Conservation (phyloP, 2,888 invertebrate genomes). For the Lamproptera curius region DNA sequence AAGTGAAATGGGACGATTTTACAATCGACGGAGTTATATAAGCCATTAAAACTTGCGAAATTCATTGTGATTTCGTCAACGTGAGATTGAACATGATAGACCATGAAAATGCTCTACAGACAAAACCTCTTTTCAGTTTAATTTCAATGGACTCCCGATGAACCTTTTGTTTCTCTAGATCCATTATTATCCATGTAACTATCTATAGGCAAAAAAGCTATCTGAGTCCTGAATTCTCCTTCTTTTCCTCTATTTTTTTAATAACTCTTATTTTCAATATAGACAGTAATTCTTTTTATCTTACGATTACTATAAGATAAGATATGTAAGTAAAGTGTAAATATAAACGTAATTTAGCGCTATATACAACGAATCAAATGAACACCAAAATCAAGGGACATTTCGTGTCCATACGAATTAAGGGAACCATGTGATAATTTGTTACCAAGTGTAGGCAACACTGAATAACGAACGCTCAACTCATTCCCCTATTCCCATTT, state of each 20-base stretch:
- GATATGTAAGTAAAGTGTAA: background rate
- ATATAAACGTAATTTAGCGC: conserved; percentile 5
- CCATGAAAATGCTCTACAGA: conserved; percentile 35
- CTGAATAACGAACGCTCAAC: background rate
- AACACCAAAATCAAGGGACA: no score
- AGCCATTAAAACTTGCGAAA: no score
- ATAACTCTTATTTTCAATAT: background rate
- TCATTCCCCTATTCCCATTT: conserved; percentile 5
- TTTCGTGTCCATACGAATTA: no score
- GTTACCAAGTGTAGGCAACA: no score
- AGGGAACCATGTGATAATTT: no score
- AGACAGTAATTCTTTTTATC: background rate
- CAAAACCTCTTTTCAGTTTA: conserved; percentile 33
- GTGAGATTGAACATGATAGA: conserved; percentile 44
- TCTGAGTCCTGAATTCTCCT: background rate
- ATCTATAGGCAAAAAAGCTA: background rate
- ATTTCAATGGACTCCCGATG: conserved; percentile 39
- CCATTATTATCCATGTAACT: background rate
- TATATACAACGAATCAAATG: background rate
- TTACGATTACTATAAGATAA: no score
- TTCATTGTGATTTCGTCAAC: no score
- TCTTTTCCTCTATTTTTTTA: background rate
- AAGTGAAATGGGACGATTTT: no score
- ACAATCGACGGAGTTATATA: no score
- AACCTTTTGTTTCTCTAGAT: conserved; percentile 32